phyloP scores from a whole-genome alignment of 2,888 invertebrate species.

The Drosophila percnosoma region DNA sequence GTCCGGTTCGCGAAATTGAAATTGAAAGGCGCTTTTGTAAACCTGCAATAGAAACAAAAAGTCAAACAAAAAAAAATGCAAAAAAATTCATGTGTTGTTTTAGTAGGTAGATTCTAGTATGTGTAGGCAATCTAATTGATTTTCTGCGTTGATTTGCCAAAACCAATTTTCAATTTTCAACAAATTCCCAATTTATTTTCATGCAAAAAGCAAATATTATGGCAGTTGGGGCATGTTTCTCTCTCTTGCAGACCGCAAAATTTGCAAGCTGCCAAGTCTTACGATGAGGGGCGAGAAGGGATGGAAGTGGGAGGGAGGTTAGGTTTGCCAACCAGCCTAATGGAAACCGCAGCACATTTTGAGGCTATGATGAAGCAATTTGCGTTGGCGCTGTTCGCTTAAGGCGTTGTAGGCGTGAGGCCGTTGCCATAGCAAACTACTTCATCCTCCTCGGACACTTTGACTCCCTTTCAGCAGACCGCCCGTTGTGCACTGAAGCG shows the following conservation, averaged over 20 bases:
- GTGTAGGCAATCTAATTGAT: conserved; percentile 76
- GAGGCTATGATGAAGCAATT: conserved; percentile 79
- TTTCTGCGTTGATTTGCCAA: conserved; percentile 63
- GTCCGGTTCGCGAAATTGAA: conserved; percentile 84
- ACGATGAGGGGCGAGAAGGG: not conserved
- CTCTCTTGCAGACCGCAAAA: conserved; percentile 63
- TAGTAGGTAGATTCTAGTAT: conserved; percentile 26
- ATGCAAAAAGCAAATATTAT: conserved; percentile 72
- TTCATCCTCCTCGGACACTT: not conserved
- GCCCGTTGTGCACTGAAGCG: conserved; percentile 67
- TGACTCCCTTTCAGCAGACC: conserved; percentile 10
- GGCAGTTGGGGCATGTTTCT: conserved; percentile 48
- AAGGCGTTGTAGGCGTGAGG: conserved; percentile 59
- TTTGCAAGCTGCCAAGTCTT: conserved; percentile 71
- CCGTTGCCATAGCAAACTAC: conserved; percentile 4
- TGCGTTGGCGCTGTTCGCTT: conserved; percentile 65
- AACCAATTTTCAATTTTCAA: conserved; percentile 63
- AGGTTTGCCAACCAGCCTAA: conserved; percentile 55
- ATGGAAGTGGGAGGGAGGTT: conserved; percentile 3
- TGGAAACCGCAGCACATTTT: conserved; percentile 79
- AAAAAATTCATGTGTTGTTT: conserved; percentile 47
- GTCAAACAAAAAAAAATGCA: conserved; percentile 13
- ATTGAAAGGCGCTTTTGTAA: conserved; percentile 84
- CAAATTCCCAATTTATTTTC: conserved; percentile 76
- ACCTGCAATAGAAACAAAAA: conserved; percentile 65